phyloP scores from a whole-genome alignment of 1,140 invertebrate species.

The Leptonema lineaticorne region DNA sequence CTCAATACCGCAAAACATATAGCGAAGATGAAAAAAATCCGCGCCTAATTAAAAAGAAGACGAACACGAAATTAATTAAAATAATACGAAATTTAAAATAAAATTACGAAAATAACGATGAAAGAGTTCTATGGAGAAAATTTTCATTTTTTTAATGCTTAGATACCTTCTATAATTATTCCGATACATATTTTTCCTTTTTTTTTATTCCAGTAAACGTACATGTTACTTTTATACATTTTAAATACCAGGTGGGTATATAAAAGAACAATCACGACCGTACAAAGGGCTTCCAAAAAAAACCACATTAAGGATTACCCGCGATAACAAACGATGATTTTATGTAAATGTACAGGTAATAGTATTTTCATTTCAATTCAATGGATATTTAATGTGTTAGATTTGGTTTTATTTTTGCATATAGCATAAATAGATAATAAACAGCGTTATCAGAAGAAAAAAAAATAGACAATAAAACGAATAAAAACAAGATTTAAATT shows the following conservation, averaged over 20 bases:
- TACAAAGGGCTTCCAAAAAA: conserved; percentile 12
- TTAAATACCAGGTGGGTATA: conserved; percentile 10
- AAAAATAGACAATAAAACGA: neutral
- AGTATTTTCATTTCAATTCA: conserved; percentile 15
- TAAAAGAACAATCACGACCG: conserved; percentile 13
- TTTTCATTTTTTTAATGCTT: no score
- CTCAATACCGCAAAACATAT: neutral
- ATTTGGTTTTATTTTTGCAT: neutral
- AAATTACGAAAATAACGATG: neutral
- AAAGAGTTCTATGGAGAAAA: no score
- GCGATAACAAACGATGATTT: conserved; percentile 19
- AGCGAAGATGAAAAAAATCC: neutral
- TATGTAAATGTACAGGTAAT: conserved; percentile 13
- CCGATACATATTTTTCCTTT: neutral
- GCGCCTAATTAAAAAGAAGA: neutral
- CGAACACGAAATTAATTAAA: neutral
- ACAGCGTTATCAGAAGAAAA: neutral
- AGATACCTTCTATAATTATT: neutral
- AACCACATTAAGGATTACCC: conserved; percentile 18
- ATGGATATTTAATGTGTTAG: conserved; percentile 14
- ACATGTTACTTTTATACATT: conserved; percentile 9
- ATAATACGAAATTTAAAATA: neutral
- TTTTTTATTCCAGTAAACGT: neutral
- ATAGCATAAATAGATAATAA: conserved; percentile 3
- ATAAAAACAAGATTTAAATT: neutral